A percentile compares a stretch with the other conserved stretches of the same genome.
phyloP scores from a whole-genome alignment of 2,113 vertebrate species.

The Corythoichthys intestinalis region DNA sequence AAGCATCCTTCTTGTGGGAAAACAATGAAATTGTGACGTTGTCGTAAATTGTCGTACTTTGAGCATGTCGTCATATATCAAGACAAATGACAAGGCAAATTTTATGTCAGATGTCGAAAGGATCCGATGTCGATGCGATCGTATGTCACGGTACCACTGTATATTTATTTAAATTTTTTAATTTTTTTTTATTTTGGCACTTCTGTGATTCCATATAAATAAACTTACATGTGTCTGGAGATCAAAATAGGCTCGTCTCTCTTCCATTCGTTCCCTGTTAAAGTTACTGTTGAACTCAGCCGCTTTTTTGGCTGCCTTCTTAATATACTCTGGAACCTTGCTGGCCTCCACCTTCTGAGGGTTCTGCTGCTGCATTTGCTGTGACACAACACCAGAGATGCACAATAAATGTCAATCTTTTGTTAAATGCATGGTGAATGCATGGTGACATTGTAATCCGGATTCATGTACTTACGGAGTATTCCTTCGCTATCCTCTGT shows the following conservation, averaged over 20 bases:
- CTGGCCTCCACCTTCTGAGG: constrained; percentile 97
- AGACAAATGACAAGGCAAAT: too few relatives aligned
- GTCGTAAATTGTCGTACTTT: too few relatives aligned
- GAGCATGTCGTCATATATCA: too few relatives aligned
- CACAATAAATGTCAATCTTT: neutral
- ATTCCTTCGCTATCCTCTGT: constrained; percentile 95
- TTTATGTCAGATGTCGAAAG: too few relatives aligned
- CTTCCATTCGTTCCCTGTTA: constrained; percentile 96
- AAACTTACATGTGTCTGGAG: constrained; percentile 90
- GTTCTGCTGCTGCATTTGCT: constrained; percentile 98
- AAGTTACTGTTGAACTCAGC: constrained; percentile 97
- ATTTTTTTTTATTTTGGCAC: too few relatives aligned
- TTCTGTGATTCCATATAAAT: neutral
- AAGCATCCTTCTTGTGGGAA: too few relatives aligned
- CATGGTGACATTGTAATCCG: neutral
- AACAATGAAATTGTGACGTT: too few relatives aligned
- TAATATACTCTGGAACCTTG: constrained; percentile 98
- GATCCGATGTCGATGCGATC: too few relatives aligned
- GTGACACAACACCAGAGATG: constrained; percentile 31
- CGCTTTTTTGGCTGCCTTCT: constrained; percentile 96
- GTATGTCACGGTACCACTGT: too few relatives aligned
- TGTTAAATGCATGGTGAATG: neutral
- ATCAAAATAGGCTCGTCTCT: constrained; percentile 97
- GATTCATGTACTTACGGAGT: constrained; percentile 82
- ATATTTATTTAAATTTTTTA: too few relatives aligned